phyloP scores from a whole-genome alignment of 2,113 vertebrate species.

The Antechinus stuartii region DNA sequence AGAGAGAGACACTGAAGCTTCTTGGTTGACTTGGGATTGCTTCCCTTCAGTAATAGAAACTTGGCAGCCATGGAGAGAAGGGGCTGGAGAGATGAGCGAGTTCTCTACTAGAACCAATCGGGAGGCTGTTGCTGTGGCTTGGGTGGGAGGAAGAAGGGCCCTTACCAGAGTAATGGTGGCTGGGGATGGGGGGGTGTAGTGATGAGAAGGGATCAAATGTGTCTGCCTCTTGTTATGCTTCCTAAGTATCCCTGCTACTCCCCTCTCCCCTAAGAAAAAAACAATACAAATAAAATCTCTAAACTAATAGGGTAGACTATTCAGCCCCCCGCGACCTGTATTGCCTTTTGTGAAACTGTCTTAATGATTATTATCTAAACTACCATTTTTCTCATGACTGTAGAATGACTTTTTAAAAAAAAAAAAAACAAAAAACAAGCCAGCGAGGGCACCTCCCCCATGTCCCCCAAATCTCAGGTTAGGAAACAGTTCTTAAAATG shows the following conservation, averaged over 20 bases:
- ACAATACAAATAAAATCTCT: background rate
- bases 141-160: background rate
- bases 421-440: no score
- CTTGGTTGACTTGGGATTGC: background rate
- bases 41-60: background rate
- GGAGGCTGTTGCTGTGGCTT: background rate
- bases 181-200: background rate
- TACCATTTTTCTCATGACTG: background rate
- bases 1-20: background rate
- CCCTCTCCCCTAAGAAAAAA: background rate
- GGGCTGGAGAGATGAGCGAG: background rate
- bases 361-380: background rate
- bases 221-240: background rate
- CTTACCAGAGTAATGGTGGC: background rate
- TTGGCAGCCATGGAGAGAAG: background rate
- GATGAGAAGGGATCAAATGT: background rate
- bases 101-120: background rate
- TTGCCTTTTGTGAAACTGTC: background rate
- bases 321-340: background rate
- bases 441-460: background rate
- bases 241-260: background rate
- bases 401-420: background rate
- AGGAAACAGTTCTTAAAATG: conserved; percentile 14
- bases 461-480: background rate
- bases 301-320: background rate